Evolutionary conservation across 2,113 vertebrate genomes (phyloP).

Genomic region (Oncorhynchus masou): DNA sequence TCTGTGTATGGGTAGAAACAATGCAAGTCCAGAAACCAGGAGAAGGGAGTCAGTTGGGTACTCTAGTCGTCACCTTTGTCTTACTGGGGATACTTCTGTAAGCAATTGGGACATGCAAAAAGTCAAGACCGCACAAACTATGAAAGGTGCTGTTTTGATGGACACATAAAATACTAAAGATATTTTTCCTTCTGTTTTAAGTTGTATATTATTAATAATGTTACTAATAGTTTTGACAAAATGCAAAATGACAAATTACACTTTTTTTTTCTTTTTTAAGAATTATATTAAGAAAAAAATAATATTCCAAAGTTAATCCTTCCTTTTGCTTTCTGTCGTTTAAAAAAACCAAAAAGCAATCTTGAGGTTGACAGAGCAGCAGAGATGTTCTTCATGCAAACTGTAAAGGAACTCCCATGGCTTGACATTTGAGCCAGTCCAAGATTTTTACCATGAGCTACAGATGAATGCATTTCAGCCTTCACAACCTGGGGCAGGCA

Average conservation of each 20-base stretch:
- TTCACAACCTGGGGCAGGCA: conserved; percentile 46
- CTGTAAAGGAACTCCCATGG: conserved; percentile 67
- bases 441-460: conserved; percentile 74
- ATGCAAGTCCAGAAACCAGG: conserved; percentile 44
- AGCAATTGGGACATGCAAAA: conserved; percentile 60
- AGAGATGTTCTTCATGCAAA: conserved; percentile 74
- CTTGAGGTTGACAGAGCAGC: conserved; percentile 73
- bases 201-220: conserved; percentile 74
- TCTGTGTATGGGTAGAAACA: conserved; percentile 55
- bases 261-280: conserved; percentile 56
- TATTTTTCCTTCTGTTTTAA: conserved; percentile 71
- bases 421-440: conserved; percentile 77
- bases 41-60: conserved; percentile 35
- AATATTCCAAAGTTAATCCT: conserved; percentile 80
- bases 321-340: conserved; percentile 77
- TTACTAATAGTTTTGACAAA: conserved; percentile 80
- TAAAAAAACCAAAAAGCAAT: conserved; percentile 79
- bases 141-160: conserved; percentile 73
- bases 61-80: conserved; percentile 26
- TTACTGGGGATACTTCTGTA: conserved; percentile 26
- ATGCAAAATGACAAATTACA: conserved; percentile 72
- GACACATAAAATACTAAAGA: conserved; percentile 76
- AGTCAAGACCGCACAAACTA: conserved; percentile 59
- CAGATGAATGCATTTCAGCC: conserved; percentile 61
- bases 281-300: conserved; percentile 72